A percentile compares a stretch with the other conserved stretches of the same genome.
These are phyloP conservation scores for Sorex maritimensis DNA, from an alignment of 2,797 vertebrate species.

Conservation along the genomic window DNA sequence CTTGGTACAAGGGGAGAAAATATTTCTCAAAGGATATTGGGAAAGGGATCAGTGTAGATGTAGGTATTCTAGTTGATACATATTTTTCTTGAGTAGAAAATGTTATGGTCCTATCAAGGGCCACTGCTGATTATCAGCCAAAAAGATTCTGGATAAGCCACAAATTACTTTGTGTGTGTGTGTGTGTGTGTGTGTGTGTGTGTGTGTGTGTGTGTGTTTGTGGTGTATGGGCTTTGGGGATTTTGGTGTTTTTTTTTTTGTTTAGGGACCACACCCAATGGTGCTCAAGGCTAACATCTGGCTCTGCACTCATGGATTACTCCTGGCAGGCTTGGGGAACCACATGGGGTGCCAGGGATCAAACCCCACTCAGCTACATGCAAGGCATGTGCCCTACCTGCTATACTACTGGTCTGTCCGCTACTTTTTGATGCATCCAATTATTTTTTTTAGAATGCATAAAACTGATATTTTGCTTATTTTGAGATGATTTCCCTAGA, in stretches of 20 bases:
- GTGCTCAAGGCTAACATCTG: too few relatives aligned
- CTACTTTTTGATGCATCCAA: neutral
- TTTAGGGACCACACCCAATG: too few relatives aligned
- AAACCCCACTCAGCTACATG: too few relatives aligned
- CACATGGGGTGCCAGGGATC: too few relatives aligned
- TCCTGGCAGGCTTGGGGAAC: too few relatives aligned
- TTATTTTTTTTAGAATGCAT: neutral
- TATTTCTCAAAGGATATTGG: neutral
- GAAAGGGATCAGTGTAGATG: neutral
- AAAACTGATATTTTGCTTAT: neutral
- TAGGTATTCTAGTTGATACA: neutral
- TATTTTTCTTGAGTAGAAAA: neutral
- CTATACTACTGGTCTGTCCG: neutral
- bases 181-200: too few relatives aligned
- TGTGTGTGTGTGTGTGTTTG: too few relatives aligned
- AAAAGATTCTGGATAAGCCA: neutral
- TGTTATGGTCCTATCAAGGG: neutral
- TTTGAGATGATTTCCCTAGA: neutral
- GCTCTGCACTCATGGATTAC: too few relatives aligned
- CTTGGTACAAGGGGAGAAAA: neutral
- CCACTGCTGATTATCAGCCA: neutral
- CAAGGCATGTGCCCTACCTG: too few relatives aligned
- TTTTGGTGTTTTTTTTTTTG: too few relatives aligned
- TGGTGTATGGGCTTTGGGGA: too few relatives aligned
- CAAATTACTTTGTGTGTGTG: too few relatives aligned